A percentile compares a stretch with the other conserved stretches of the same genome.
These are phyloP conservation scores for Uromys caudimaculatus DNA, from an alignment of 2,797 vertebrate genomes.

Conservation along the genomic window DNA sequence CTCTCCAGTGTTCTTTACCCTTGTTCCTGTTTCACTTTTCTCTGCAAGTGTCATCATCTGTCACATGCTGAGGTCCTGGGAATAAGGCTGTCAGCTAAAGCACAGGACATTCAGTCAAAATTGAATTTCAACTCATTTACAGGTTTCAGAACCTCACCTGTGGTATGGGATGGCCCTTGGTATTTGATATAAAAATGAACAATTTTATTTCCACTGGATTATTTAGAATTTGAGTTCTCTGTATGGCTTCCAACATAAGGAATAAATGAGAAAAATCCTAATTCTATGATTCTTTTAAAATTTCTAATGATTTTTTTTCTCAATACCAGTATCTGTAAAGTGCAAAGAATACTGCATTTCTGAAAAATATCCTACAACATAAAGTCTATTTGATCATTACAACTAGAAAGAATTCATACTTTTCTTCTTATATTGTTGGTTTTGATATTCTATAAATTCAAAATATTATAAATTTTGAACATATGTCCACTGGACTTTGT, in stretches of 20 bases:
- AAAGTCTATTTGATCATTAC: background rate
- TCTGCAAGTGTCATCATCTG: background rate
- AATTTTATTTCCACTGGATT: background rate
- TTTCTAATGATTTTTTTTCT: background rate
- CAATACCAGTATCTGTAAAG: background rate
- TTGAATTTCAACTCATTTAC: background rate
- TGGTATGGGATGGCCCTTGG: background rate
- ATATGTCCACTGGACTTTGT: background rate
- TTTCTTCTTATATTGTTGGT: background rate
- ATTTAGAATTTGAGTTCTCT: background rate
- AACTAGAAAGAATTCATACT: background rate
- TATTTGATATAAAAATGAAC: background rate
- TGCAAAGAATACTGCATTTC: background rate
- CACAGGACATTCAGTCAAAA: background rate
- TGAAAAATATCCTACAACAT: background rate
- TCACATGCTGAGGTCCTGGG: background rate
- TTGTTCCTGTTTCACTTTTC: background rate
- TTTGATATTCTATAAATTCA: background rate
- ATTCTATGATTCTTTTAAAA: background rate
- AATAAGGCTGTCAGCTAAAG: background rate
- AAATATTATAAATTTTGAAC: background rate
- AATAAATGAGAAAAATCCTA: constrained; percentile 10
- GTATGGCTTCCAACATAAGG: background rate
- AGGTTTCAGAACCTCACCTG: background rate
- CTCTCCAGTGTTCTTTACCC: background rate